Conservation (phyloP, 2,113 vertebrate species). For the Rhinopomastus cyanomelas region DNA sequence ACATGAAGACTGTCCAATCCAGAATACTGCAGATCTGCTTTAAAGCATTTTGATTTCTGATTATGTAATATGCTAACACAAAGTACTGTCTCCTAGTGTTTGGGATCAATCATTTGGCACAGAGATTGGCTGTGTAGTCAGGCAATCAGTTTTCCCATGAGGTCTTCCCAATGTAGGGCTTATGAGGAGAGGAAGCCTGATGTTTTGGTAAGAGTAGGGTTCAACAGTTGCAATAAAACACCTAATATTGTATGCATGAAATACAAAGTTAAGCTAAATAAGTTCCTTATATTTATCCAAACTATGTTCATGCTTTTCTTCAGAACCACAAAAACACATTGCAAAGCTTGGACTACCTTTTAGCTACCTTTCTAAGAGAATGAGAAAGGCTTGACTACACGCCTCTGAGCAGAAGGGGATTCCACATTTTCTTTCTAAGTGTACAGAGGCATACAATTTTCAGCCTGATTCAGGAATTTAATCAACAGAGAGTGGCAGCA, state of each 20-base stretch:
- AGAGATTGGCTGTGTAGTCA: neutral
- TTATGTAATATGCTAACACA: neutral
- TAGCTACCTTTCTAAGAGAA: neutral
- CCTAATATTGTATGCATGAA: neutral
- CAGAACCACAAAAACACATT: neutral
- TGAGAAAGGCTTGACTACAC: neutral
- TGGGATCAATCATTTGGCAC: neutral
- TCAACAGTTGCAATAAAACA: neutral
- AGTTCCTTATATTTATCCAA: neutral
- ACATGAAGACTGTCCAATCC: neutral
- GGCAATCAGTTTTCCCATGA: rapidly evolving
- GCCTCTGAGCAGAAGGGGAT: neutral
- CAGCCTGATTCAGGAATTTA: neutral
- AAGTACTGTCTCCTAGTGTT: neutral
- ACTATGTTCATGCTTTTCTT: rapidly evolving
- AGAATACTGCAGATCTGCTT: neutral
- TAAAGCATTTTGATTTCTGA: neutral
- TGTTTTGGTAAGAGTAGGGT: neutral
- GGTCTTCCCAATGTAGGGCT: neutral
- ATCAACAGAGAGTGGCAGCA: neutral
- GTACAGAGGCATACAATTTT: neutral
- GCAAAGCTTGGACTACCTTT: neutral
- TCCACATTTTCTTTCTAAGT: neutral
- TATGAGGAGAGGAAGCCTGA: neutral
- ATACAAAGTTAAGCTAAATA: neutral